These are phyloP conservation scores for Microcebus murinus DNA, from an alignment of 2,113 vertebrate species.

Conservation along the genomic window DNA sequence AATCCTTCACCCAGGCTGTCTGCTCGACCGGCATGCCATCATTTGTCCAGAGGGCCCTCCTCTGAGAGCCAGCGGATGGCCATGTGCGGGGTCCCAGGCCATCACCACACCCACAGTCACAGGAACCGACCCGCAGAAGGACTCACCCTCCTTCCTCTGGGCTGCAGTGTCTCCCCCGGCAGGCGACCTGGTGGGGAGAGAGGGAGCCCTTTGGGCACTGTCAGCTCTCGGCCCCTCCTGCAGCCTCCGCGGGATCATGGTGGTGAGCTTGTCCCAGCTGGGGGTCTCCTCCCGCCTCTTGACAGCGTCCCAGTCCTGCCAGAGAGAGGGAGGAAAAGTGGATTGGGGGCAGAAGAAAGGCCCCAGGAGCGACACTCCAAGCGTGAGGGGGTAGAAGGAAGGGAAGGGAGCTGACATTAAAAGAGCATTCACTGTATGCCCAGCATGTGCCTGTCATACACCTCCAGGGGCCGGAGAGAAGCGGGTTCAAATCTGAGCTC, in stretches of 20 bases:
- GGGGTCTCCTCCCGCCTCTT: constrained; percentile 68
- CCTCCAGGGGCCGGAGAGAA: neutral
- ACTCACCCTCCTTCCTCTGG: constrained; percentile 73
- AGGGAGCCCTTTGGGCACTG: constrained; percentile 62
- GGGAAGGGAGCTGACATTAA: neutral
- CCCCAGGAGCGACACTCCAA: neutral
- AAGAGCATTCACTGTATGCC: neutral
- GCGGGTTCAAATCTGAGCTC: neutral
- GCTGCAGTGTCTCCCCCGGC: constrained; percentile 35
- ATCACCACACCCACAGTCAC: neutral
- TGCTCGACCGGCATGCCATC: neutral
- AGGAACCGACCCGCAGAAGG: neutral
- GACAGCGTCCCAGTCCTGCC: constrained; percentile 81
- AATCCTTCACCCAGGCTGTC: neutral
- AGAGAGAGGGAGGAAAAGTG: neutral
- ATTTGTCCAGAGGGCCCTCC: neutral
- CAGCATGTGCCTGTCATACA: neutral
- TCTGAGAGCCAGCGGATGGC: neutral
- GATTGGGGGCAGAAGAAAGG: neutral
- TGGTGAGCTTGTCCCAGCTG: constrained; percentile 50
- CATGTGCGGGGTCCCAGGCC: neutral
- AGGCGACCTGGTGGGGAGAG: neutral
- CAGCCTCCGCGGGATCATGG: constrained; percentile 74
- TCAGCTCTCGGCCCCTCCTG: constrained; percentile 76
- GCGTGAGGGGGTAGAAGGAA: neutral